A percentile compares a stretch with the other conserved stretches of the same genome.
Evolutionary conservation across 2,797 vertebrate genomes (phyloP).

Genomic region (Sebastiscus tertius): DNA sequence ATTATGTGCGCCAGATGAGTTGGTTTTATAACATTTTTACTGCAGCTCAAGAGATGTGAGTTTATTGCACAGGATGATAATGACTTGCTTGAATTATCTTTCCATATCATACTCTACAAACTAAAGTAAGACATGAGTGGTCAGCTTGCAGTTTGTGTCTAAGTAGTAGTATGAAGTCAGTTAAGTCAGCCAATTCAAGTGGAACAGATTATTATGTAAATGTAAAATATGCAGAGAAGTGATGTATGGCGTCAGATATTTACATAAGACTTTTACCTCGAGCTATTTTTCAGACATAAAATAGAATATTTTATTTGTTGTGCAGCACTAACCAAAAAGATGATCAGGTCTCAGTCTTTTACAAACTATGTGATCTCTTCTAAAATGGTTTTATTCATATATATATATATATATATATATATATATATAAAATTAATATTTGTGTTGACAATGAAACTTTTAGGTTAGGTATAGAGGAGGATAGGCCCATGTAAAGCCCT

Average conservation of each 20-base stretch:
- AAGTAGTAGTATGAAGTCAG: not conserved
- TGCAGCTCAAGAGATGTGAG: not conserved
- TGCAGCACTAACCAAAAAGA: not conserved
- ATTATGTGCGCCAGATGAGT: not conserved
- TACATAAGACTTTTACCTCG: not conserved
- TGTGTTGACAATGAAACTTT: slow-evolving; percentile 2
- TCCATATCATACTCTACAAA: not conserved
- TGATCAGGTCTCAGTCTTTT: not conserved
- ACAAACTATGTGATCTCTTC: not conserved
- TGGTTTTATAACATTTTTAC: not conserved
- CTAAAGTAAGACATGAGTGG: not conserved
- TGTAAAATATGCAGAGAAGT: not conserved
- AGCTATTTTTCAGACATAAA: not conserved
- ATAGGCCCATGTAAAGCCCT: not conserved
- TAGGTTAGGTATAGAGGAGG: not conserved
- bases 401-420: slow-evolving; percentile 12
- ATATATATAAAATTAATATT: slow-evolving; percentile 2
- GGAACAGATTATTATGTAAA: not conserved
- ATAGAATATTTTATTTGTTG: not conserved
- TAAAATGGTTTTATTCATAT: not conserved
- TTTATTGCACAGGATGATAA: not conserved
- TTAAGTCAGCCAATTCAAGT: not conserved
- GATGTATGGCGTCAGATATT: not conserved
- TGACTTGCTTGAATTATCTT: not conserved
- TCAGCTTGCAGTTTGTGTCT: not conserved